Percentiles rank a stretch among this genome's conserved stretches.
These are phyloP conservation scores for Corythornis cristatus DNA, from an alignment of 2,113 vertebrate species.

Conservation along the genomic window DNA sequence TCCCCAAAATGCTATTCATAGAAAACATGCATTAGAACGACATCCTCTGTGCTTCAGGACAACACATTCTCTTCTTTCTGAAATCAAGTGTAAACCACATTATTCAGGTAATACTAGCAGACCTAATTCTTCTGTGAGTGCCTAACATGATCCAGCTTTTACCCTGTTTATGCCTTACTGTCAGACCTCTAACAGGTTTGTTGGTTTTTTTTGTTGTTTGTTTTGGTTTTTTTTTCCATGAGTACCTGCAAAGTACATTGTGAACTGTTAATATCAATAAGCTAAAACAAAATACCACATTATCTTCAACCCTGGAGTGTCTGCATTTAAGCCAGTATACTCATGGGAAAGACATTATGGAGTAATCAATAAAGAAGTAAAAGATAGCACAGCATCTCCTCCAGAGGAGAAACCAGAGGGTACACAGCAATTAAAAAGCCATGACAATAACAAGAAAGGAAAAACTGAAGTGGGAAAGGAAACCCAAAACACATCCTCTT, in stretches of 20 bases:
- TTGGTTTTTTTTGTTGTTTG: too few species aligned
- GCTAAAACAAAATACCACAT: background rate
- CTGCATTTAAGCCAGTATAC: background rate
- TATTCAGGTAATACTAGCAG: background rate
- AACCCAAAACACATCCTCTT: background rate
- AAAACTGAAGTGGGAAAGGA: slow-evolving; percentile 5
- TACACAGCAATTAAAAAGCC: background rate
- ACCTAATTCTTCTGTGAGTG: background rate
- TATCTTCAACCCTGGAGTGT: background rate
- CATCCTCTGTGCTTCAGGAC: background rate
- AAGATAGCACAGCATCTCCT: background rate
- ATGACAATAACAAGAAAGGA: background rate
- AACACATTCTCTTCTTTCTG: background rate
- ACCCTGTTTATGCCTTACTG: background rate
- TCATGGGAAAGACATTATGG: background rate
- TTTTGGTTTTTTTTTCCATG: background rate
- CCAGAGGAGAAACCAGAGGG: background rate
- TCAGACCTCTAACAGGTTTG: background rate
- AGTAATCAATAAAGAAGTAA: slow-evolving; percentile 47
- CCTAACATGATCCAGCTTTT: slow-evolving; percentile 12
- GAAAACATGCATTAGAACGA: background rate
- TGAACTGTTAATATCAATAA: background rate
- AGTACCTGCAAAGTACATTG: background rate
- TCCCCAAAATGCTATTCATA: background rate
- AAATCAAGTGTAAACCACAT: slow-evolving; percentile 1